These are phyloP conservation scores for Ceratotherium simum DNA, from an alignment of 2,113 vertebrate genomes.

Conservation along the genomic window DNA sequence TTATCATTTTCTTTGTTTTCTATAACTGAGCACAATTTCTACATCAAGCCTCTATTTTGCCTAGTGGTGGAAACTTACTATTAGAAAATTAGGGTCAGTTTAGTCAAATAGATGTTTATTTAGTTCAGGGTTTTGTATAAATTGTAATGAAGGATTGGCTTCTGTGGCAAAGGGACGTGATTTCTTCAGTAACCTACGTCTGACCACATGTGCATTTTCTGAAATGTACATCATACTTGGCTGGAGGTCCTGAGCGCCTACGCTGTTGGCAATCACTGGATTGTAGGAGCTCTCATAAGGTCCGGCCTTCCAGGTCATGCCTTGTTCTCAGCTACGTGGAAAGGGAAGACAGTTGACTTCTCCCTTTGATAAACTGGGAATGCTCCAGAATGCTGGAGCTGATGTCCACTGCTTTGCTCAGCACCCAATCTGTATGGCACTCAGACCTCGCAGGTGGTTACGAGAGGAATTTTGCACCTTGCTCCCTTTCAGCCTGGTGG, in stretches of 20 bases:
- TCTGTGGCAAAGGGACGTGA: rapidly evolving
- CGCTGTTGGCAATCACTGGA: rapidly evolving
- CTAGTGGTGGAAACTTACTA: not conserved
- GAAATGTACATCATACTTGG: rapidly evolving
- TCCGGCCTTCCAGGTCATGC: rapidly evolving
- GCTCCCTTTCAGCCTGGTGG: not conserved
- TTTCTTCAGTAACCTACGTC: not conserved
- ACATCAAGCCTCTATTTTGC: too few relatives aligned
- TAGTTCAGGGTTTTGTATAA: not conserved
- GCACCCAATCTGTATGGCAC: rapidly evolving
- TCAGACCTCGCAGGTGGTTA: not conserved
- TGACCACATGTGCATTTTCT: rapidly evolving
- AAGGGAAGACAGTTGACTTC: too few relatives aligned
- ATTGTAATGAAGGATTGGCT: not conserved
- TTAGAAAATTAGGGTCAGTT: not conserved
- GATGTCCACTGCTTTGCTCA: too few relatives aligned
- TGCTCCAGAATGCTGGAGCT: rapidly evolving
- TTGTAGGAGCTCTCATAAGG: rapidly evolving
- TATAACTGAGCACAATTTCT: not conserved
- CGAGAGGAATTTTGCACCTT: not conserved
- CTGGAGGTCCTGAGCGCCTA: rapidly evolving
- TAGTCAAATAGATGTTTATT: not conserved
- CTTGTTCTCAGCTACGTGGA: rapidly evolving
- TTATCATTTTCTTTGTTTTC: not conserved
- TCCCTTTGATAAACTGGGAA: rapidly evolving